Conservation (phyloP, 1,140 invertebrate species). For the Nymphalis io region DNA sequence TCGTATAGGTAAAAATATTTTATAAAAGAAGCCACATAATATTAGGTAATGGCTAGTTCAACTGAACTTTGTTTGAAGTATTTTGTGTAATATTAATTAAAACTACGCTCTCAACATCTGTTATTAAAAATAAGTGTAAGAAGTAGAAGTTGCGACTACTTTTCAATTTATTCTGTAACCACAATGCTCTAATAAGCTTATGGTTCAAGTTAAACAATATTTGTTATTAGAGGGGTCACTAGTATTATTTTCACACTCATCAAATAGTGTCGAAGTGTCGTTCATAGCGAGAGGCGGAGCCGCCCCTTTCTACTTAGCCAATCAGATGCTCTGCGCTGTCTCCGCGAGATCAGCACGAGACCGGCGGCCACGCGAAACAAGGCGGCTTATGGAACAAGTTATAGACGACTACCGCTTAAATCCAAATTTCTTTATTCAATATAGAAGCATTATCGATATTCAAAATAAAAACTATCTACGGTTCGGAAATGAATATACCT, state of each 20-base stretch:
- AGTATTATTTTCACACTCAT: conserved; percentile 26
- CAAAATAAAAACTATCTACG: no score
- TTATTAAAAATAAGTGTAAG: not conserved
- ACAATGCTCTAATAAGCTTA: not conserved
- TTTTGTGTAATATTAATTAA: no score
- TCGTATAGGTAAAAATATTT: no score
- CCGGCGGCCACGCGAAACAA: conserved; percentile 30
- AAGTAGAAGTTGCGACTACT: no score
- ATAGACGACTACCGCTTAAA: conserved; percentile 24
- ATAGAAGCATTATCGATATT: no score
- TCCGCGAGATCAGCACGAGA: conserved; percentile 45
- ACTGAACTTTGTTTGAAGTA: no score
- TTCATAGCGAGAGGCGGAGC: conserved; percentile 48
- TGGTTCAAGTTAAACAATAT: not conserved
- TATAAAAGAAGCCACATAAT: no score
- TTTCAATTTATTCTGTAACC: no score
- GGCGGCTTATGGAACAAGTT: conserved; percentile 17
- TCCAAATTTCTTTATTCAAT: not conserved
- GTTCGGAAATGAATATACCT: no score
- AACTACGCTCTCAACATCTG: not conserved
- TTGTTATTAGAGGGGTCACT: not conserved
- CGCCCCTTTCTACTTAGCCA: conserved; percentile 69
- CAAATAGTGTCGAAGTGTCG: conserved; percentile 30
- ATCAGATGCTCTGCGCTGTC: conserved; percentile 54
- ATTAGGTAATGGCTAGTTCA: no score